Base-by-base conservation (phyloP, 2,797 vertebrate genomes). In the Alca torda region DNA sequence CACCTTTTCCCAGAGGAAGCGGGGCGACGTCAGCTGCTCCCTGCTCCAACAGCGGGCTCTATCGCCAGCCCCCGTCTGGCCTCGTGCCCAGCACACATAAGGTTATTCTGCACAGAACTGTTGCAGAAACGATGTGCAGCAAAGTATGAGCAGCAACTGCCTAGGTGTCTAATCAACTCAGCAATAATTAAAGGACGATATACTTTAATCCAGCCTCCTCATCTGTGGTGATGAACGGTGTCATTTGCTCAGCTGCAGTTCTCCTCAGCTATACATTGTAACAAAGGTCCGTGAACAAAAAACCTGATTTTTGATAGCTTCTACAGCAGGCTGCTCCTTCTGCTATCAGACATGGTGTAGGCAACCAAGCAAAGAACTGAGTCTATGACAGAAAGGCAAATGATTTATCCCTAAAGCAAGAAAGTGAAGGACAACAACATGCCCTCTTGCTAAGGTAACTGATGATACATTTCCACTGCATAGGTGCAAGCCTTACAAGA, bases 111-210 rank as follows among this genome's bases (percentile, higher is more conserved):
- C 7, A 3, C 50, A 61, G 17, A 79, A 64, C 25, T 19, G 17
- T 31, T 9, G 45, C 1, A 78, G 64, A 67, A 74, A 18, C 1
- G 0, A 14, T 0, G 0, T 5, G 37, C 39, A 70, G 43, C 39
- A 8, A 63, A 63, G 19, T 6, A 54, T 1, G 1, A 21, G 31
- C 39, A 70, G 75, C 53, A 72, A 25, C 17, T 35, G 26, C n/a
- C 11, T 23, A 12, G 33, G 35, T 35, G 19, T 46, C 60, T 37
- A 6, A 79, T 30, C 28, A 57, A 35, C 48, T n/a, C 0, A 0
- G 41, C 73, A 68, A 14, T 2, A 79, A 37, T 16, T 45, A 23
- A 77, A 65, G 17, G 9, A 31, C 1, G 1, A 45, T n/a, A 30
- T 1, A 59, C 51, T 69, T 61, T 37, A 61, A 16, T 16, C 74